Conservation (phyloP, 37 sponge, comb jelly and placozoan species). For the Diacarnus erythraeanus region DNA sequence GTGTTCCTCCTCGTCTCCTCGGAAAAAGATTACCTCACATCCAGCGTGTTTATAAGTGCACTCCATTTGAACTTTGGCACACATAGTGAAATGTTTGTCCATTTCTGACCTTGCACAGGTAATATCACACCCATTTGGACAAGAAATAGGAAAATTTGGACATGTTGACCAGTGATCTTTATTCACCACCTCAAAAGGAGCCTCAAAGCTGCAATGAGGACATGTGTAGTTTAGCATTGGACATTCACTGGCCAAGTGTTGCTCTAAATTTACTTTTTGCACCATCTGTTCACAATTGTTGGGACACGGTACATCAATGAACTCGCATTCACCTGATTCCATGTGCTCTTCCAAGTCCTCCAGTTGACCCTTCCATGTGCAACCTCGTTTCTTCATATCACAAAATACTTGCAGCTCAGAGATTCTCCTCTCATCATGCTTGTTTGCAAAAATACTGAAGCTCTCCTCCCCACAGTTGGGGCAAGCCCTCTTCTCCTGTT, state of each 20-base stretch:
- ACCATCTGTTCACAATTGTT: not conserved
- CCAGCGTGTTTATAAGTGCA: slow-evolving; percentile 12
- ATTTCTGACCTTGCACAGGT: not conserved
- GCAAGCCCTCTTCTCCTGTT: too few species aligned
- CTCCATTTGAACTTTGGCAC: not conserved
- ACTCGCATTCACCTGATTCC: slow-evolving; percentile 14
- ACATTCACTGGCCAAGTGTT: slow-evolving; percentile 4
- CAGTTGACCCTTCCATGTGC: slow-evolving; percentile 19
- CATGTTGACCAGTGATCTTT: slow-evolving; percentile 1
- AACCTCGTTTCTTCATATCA: slow-evolving; percentile 14
- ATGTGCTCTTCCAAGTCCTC: not conserved
- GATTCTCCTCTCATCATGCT: too few species aligned
- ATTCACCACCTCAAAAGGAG: not conserved
- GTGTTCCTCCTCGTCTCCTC: not conserved
- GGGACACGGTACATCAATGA: slow-evolving; percentile 23
- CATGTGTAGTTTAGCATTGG: not conserved
- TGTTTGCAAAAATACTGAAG: too few species aligned
- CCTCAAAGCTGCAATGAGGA: slow-evolving; percentile 2
- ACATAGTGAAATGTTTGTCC: not conserved
- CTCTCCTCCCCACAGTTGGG: too few species aligned
- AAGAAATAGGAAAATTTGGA: not conserved
- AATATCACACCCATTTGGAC: slow-evolving; percentile 15
- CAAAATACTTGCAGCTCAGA: too few species aligned
- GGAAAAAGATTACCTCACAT: not conserved
- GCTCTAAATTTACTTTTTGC: not conserved